These are phyloP conservation scores for Eristalis tenax DNA, from an alignment of 2,888 invertebrate genomes.

Conservation along the genomic window DNA sequence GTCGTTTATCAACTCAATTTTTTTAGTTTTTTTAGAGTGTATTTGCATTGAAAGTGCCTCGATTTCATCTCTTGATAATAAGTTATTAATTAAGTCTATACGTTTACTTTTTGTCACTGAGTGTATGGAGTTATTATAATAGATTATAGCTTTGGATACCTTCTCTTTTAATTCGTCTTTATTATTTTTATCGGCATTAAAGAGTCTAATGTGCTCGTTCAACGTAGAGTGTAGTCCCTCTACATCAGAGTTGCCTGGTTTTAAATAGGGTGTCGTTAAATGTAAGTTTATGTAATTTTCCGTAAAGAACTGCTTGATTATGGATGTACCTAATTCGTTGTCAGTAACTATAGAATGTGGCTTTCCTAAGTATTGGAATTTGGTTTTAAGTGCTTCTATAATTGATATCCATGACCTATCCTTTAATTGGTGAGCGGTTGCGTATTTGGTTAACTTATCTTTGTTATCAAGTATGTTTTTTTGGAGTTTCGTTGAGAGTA, in stretches of 20 bases:
- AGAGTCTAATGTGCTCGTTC: no score
- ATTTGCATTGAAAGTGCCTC: not conserved
- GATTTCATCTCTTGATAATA: not conserved
- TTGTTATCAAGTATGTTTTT: no score
- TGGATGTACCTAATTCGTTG: not conserved
- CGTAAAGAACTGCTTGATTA: not conserved
- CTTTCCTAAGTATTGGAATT: not conserved
- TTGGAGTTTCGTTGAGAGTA: no score
- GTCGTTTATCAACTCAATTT: not conserved
- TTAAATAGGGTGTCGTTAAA: no score
- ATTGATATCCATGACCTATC: not conserved
- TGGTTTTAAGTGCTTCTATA: not conserved
- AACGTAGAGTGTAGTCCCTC: no score
- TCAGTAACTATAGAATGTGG: not conserved
- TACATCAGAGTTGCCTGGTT: no score
- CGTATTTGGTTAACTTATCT: not conserved
- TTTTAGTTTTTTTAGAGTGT: not conserved
- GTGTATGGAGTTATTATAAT: constrained; percentile 5
- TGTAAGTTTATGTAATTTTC: not conserved
- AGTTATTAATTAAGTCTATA: not conserved
- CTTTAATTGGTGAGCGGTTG: not conserved
- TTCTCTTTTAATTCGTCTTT: not conserved
- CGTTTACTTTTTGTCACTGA: not conserved
- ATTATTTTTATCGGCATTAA: not conserved
- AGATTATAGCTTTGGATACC: constrained; percentile 1